Evolutionary conservation across 2,113 vertebrate genomes (phyloP).

Genomic region (Cochlearius cochlearius): DNA sequence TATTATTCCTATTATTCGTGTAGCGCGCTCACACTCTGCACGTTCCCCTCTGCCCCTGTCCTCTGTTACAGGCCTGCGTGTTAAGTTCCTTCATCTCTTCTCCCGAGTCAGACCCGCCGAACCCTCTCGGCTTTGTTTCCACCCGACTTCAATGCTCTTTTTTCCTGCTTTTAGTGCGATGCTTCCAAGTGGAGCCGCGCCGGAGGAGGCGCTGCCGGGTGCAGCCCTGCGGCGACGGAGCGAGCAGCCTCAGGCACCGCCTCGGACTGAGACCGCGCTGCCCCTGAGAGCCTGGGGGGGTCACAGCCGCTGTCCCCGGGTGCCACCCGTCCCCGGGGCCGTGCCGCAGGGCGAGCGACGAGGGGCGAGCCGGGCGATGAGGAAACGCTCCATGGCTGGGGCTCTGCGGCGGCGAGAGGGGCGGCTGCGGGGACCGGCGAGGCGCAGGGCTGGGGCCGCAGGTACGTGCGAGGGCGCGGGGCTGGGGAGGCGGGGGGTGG

Average conservation of each 20-base stretch:
- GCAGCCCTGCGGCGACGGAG: neutral
- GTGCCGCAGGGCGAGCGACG: accelerated
- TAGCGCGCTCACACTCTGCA: neutral
- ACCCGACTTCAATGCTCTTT: neutral
- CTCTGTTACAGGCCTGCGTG: neutral
- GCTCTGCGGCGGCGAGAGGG: neutral
- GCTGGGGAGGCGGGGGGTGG: neutral
- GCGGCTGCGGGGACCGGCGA: accelerated
- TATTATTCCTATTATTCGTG: neutral
- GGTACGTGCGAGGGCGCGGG: neutral
- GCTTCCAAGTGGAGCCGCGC: neutral
- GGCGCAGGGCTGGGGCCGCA: neutral
- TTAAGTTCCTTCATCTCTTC: neutral
- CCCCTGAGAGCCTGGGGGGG: neutral
- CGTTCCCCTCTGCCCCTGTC: neutral
- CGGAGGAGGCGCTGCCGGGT: neutral
- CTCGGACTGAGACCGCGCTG: neutral
- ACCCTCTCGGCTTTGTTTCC: neutral
- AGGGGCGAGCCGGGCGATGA: neutral
- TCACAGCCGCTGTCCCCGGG: neutral
- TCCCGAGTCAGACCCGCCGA: neutral
- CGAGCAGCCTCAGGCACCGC: neutral
- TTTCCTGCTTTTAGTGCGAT: neutral
- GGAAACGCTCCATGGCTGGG: accelerated
- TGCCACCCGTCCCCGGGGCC: neutral